A percentile compares a stretch with the other conserved stretches of the same genome.
These are phyloP conservation scores for Nansenia antarctica DNA, from an alignment of 2,113 vertebrate species.

Conservation along the genomic window DNA sequence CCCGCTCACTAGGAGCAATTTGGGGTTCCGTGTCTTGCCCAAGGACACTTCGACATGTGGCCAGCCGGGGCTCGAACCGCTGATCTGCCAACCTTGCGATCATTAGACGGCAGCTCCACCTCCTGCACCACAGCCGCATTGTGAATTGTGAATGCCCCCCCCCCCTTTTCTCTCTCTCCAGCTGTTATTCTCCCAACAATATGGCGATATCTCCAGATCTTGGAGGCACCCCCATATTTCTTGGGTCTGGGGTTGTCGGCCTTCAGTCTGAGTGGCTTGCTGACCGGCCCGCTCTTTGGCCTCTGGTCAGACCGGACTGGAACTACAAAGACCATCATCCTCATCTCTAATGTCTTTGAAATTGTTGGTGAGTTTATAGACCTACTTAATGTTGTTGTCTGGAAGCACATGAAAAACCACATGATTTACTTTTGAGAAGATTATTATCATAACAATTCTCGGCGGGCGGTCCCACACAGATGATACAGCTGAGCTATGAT, in stretches of 20 bases:
- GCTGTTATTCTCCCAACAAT: slow-evolving; percentile 85
- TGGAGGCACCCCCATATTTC: slow-evolving; percentile 81
- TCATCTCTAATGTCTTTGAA: slow-evolving; percentile 82
- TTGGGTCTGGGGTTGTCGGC: slow-evolving; percentile 81
- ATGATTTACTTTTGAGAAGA: no score
- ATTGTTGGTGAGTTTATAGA: slow-evolving; percentile 72
- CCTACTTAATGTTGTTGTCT: neutral
- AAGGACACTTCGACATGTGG: no score
- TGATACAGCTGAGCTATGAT: neutral
- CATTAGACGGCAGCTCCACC: no score
- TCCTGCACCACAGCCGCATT: no score
- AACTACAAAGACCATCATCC: slow-evolving; percentile 77
- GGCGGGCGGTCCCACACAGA: neutral
- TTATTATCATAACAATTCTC: no score
- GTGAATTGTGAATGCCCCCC: no score
- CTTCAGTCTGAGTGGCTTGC: slow-evolving; percentile 79
- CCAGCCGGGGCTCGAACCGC: no score
- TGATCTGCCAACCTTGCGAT: no score
- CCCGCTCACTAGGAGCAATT: no score
- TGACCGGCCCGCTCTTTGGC: slow-evolving; percentile 79
- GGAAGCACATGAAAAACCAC: neutral
- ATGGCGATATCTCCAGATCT: slow-evolving; percentile 81
- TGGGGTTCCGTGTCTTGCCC: no score
- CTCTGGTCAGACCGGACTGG: slow-evolving; percentile 77
- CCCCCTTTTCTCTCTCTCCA: slow-evolving; percentile 32